Conservation (phyloP, 2,888 invertebrate genomes). For the Apodemia hepburni region DNA sequence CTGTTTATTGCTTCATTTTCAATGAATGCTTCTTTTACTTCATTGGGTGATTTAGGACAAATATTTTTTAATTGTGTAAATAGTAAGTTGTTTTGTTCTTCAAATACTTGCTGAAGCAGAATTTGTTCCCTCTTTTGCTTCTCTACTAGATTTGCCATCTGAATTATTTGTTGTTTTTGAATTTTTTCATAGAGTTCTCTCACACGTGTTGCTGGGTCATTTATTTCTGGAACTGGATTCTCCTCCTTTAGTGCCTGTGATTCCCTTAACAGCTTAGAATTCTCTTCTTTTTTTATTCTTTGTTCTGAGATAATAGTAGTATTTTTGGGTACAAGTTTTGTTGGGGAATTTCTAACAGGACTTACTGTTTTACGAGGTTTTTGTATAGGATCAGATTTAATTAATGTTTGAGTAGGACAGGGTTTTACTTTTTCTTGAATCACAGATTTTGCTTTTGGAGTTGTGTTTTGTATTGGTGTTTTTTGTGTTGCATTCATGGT, state of each 20-base stretch:
- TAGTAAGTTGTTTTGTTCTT: slow-evolving; percentile 82
- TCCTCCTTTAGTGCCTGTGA: slow-evolving; percentile 9
- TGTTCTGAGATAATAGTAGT: slow-evolving; percentile 28
- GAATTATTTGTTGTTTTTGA: slow-evolving; percentile 82
- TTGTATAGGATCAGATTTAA: slow-evolving; percentile 47
- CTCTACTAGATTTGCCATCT: slow-evolving; percentile 81
- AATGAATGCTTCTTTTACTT: slow-evolving; percentile 60
- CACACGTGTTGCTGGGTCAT: slow-evolving; percentile 59
- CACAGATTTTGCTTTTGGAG: slow-evolving; percentile 41
- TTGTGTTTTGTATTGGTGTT: slow-evolving; percentile 35
- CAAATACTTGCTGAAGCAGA: slow-evolving; percentile 82
- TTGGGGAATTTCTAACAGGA: slow-evolving; percentile 38
- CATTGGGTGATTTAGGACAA: slow-evolving; percentile 57
- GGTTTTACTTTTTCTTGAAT: slow-evolving; percentile 39
- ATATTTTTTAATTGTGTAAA: slow-evolving; percentile 71
- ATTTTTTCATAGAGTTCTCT: slow-evolving; percentile 72
- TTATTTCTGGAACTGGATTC: slow-evolving; percentile 41
- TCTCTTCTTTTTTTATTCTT: slow-evolving; percentile 30
- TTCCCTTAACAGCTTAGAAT: slow-evolving; percentile 8
- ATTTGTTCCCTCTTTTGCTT: slow-evolving; percentile 83
- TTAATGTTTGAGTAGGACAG: slow-evolving; percentile 36
- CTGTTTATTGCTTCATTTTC: slow-evolving; percentile 43
- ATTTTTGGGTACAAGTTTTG: slow-evolving; percentile 38
- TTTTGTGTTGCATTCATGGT: slow-evolving; percentile 31
- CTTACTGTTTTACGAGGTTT: slow-evolving; percentile 40